Conservation (phyloP, 2,888 invertebrate species). For the Orthosia gracilis region DNA sequence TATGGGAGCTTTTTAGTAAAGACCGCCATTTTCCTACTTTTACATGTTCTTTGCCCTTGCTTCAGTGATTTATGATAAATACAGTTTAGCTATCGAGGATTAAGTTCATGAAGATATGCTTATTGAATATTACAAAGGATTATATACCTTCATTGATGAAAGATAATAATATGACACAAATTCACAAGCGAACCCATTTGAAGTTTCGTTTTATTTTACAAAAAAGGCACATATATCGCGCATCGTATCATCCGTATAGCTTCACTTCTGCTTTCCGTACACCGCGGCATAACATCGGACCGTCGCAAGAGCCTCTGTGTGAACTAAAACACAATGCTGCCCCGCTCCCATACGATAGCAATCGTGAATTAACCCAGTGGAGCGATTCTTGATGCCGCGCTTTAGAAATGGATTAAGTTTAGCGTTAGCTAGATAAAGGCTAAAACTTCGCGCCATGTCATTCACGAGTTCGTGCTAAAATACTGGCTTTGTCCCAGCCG, state of each 20-base stretch:
- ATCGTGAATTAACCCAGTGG: slow-evolving; percentile 78
- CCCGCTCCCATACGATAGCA: slow-evolving; percentile 77
- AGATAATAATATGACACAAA: not conserved
- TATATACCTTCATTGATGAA: not conserved
- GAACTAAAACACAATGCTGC: slow-evolving; percentile 74
- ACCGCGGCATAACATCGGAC: slow-evolving; percentile 7
- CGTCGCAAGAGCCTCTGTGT: slow-evolving; percentile 67
- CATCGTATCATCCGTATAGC: slow-evolving; percentile 16
- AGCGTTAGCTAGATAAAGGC: slow-evolving; percentile 54
- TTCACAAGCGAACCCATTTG: not conserved
- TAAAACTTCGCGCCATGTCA: slow-evolving; percentile 38
- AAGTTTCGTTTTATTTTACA: not conserved
- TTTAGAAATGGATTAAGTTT: slow-evolving; percentile 79
- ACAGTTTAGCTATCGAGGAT: not conserved
- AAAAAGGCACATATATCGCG: not conserved
- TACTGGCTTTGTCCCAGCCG: slow-evolving; percentile 11
- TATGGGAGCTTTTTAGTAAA: not conserved
- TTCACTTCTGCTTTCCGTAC: slow-evolving; percentile 37
- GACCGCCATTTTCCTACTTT: not conserved
- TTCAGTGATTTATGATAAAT: not conserved
- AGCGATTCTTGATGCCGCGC: slow-evolving; percentile 76
- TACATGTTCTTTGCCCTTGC: not conserved
- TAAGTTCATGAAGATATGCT: not conserved
- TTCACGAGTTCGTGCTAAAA: slow-evolving; percentile 41
- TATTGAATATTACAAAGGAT: not conserved